These are phyloP conservation scores for Gymnopithys bicolor DNA, from an alignment of 2,797 vertebrate genomes.

Conservation along the genomic window DNA sequence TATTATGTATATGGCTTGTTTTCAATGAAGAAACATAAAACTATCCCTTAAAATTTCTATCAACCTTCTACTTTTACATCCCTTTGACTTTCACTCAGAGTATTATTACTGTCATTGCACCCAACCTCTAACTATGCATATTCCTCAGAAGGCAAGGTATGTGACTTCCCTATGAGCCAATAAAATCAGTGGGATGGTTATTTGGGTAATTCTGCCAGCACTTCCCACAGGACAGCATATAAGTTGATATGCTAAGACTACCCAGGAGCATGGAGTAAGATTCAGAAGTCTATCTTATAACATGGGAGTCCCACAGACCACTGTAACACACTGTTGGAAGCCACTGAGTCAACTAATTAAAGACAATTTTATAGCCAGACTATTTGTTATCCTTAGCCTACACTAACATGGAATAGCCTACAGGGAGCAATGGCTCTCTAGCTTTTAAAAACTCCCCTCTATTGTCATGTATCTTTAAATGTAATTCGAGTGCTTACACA, in stretches of 20 bases:
- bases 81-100: conserved; percentile 65
- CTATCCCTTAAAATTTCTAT: conserved; percentile 45
- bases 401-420: neutral
- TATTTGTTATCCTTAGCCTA: neutral
- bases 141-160: conserved; percentile 63
- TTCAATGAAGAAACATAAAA: neutral
- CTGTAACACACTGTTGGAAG: conserved; percentile 46
- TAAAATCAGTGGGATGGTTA: conserved; percentile 70
- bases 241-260: conserved; percentile 22
- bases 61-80: conserved; percentile 47
- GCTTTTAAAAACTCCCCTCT: neutral
- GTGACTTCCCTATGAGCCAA: conserved; percentile 46
- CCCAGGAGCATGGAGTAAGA: conserved; percentile 30
- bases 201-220: conserved; percentile 45
- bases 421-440: neutral
- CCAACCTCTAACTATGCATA: conserved; percentile 53
- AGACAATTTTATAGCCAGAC: conserved; percentile 45
- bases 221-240: conserved; percentile 54
- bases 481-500: neutral
- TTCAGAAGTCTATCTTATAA: conserved; percentile 31
- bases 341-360: conserved; percentile 53
- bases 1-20: neutral
- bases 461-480: neutral
- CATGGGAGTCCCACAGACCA: conserved; percentile 6
- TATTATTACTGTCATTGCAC: conserved; percentile 63